Evolutionary conservation across 2,888 invertebrate genomes (phyloP), one percentile per base, ranked within the genome.

Genomic region (Autographa pulchrina): DNA sequence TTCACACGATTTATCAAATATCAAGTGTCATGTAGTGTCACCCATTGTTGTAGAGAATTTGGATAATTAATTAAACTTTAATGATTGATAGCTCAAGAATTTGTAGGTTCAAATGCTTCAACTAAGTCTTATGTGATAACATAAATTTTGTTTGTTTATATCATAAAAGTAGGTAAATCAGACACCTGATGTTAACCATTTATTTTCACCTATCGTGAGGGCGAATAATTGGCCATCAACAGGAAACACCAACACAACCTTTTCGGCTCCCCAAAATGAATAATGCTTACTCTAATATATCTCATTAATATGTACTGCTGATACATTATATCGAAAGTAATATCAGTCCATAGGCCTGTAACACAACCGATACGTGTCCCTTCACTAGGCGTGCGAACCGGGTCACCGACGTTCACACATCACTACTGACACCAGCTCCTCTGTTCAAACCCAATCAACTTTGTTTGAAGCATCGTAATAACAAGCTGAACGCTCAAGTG

Each of bases 371-470:
- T 16, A n/a, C 38, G 35, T 48, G 59, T 60, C 32, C 25, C 43
- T 58, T 20, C 32, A 41, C 54, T 32, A 20, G 14, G 32, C 1
- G 8, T 35, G 14, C 48, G 48, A 48, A 62, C 48, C 62, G 18
- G 52, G 52, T 35, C 31, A 35, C 31, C 16, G 35, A 20, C 31
- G 20, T 56, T 18, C 25, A 62, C 25, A 70, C n/a, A 59, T 61
- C 25, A 48, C 32, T 31, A 9, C 13, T 25, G 41, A 20, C 68
- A 63, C 65, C 35, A 63, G 54, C 58, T 61, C 70, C 65, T 70
- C 63, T 77, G 80, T 80, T 64, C 58, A 62, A 80, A 62, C 63
- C 64, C 71, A 41, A 67, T 80, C 80, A 64, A 66, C 61, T 70
- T 62, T 76, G 77, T 61, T n/a, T 48, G n/a, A 18, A 54, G 52